Conservation (phyloP, 2,888 invertebrate genomes). For the Callimorpha dominula region DNA sequence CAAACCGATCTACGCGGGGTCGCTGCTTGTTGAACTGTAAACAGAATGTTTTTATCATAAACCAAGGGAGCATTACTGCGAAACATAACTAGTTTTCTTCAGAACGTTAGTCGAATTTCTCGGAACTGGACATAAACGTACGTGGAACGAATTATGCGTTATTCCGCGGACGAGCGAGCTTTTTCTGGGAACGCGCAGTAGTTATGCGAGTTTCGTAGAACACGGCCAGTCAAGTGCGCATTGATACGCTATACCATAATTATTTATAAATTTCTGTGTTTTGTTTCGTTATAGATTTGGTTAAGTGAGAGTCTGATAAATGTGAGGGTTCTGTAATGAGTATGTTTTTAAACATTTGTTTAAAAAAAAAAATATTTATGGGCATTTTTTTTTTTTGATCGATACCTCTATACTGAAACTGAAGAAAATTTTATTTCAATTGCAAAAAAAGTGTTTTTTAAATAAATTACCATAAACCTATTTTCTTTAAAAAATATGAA, state of each 20-base stretch:
- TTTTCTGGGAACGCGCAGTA: constrained; percentile 58
- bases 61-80: constrained; percentile 53
- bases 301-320: constrained; percentile 35
- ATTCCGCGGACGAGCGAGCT: constrained; percentile 58
- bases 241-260: constrained; percentile 46
- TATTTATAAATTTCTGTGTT: constrained; percentile 53
- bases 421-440: background rate
- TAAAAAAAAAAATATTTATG: background rate
- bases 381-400: background rate
- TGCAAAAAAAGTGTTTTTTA: background rate
- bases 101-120: constrained; percentile 57
- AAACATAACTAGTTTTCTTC: constrained; percentile 59
- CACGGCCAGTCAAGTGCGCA: constrained; percentile 55
- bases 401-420: background rate
- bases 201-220: constrained; percentile 55
- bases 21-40: constrained; percentile 69
- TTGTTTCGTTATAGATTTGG: constrained; percentile 39
- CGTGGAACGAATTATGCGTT: constrained; percentile 38
- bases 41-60: constrained; percentile 44
- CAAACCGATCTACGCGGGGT: constrained; percentile 74
- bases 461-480: background rate
- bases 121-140: constrained; percentile 51
- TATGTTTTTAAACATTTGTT: background rate
- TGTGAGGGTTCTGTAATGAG: constrained; percentile 34
- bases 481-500: background rate